Evolutionary conservation across 35 echinoderm and acorn worm genomes (phyloP), one percentile per base, ranked within the genome.

Genomic region (Ophiothrix spiculata): DNA sequence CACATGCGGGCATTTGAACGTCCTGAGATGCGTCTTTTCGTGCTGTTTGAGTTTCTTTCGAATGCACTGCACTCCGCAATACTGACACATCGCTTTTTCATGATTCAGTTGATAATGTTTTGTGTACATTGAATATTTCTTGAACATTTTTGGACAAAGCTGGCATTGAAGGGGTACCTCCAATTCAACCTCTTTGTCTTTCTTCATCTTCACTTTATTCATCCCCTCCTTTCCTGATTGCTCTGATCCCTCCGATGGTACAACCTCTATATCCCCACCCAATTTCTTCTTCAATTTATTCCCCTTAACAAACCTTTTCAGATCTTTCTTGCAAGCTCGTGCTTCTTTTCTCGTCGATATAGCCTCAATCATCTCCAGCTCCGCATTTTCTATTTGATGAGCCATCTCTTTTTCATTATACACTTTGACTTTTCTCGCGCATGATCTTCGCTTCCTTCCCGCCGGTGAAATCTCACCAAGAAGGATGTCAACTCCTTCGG

Each of bases 81-180:
- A 69, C 60, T 69, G 60, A n/a, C 60, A 69, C 60, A 69, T 69
- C 29, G 60, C 60, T n/a, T n/a, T 69, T 25, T 69, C 60, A 69
- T 69, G 60, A 28, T 69, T 10, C 17, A 69, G 60, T 69, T 69
- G 60, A 25, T 69, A 69, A 69, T 69, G 60, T 28, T 69, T 69
- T 15, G 60, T 69, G 60, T 69, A 69, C 25, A n/a, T n/a, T 6
- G 60, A 69, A 69, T 69, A 69, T n/a, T 25, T 69, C 1, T 15
- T 15, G 60, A 69, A 69, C 17, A 28, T 69, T 28, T 69, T 69
- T 15, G 60, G 60, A 69, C 60, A 69, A 1, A 69, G 60, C 29
- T 69, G 60, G 23, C 60, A 69, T 1, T 69, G 60, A 15, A 69
- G 17, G 4, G 60, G 60, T 2, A 69, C 60, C 25, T 69, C 60